Percentiles rank a stretch among this genome's conserved stretches.
These are phyloP conservation scores for Abrostola tripartita DNA, from an alignment of 2,888 invertebrate genomes.

Conservation along the genomic window DNA sequence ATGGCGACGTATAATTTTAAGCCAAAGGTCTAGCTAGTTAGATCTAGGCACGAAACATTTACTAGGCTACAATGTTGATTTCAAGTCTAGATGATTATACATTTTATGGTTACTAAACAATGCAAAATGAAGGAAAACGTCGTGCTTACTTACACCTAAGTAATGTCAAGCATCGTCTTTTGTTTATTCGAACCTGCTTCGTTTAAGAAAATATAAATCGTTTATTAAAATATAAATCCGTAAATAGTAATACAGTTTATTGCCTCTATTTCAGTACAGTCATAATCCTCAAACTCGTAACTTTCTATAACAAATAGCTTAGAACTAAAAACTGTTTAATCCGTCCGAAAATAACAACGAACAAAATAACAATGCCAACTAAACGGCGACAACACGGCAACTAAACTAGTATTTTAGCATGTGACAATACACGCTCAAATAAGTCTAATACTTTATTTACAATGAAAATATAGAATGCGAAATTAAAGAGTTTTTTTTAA, in stretches of 20 bases:
- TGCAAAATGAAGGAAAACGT: too few species aligned
- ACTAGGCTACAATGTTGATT: not conserved
- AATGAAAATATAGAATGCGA: too few species aligned
- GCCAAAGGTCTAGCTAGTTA: not conserved
- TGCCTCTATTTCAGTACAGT: not conserved
- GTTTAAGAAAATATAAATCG: too few species aligned
- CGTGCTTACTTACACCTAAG: too few species aligned
- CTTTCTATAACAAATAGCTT: conserved; percentile 42
- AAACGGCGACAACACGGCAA: not conserved
- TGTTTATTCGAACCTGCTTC: too few species aligned
- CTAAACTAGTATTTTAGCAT: conserved; percentile 38
- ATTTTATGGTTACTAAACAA: too few species aligned
- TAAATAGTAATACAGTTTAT: too few species aligned
- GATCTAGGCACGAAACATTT: conserved; percentile 1
- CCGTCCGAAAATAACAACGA: conserved; percentile 42
- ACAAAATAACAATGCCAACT: conserved; percentile 23
- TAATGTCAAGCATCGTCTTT: not conserved
- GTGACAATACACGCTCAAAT: conserved; percentile 7
- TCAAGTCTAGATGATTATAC: not conserved
- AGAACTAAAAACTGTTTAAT: conserved; percentile 33
- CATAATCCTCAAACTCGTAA: not conserved
- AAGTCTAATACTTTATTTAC: not conserved
- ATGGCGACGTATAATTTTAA: not conserved
- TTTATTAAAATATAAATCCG: too few species aligned
- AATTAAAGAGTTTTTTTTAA: too few species aligned